These are phyloP conservation scores for Ictalurus furcatus DNA, from an alignment of 2,113 vertebrate genomes.

Conservation along the genomic window DNA sequence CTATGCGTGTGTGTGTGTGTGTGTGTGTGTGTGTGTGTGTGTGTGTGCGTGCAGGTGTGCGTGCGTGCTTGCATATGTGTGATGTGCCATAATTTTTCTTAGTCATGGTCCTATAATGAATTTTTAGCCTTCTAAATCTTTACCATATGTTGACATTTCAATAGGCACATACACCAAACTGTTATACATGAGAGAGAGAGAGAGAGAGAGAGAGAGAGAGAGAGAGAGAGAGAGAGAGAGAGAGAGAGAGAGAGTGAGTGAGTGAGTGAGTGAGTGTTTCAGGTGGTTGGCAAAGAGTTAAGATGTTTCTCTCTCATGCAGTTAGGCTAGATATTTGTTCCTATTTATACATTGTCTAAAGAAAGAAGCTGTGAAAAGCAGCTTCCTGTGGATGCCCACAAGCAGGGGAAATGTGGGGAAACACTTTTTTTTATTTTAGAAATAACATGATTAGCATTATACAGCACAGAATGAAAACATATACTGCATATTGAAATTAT, in stretches of 20 bases:
- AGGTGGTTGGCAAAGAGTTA: neutral
- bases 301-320: neutral
- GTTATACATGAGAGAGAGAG: neutral
- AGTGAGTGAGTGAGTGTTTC: neutral
- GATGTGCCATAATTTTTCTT: neutral
- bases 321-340: neutral
- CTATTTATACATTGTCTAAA: neutral
- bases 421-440: too few species aligned
- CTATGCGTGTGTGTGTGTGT: neutral
- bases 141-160: slow-evolving; percentile 15
- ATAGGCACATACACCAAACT: neutral
- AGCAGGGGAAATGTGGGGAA: neutral
- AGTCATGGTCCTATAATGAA: neutral
- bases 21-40: neutral
- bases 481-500: too few species aligned
- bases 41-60: neutral
- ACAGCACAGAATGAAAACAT: too few species aligned
- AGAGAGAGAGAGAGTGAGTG: neutral
- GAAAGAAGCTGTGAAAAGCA: slow-evolving; percentile 19
- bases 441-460: too few species aligned
- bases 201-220: neutral
- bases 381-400: slow-evolving; percentile 3
- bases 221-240: neutral
- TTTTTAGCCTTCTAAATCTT: neutral
- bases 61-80: too few species aligned